These are phyloP conservation scores for Megalops atlanticus DNA, from an alignment of 2,113 vertebrate genomes.

Conservation along the genomic window DNA sequence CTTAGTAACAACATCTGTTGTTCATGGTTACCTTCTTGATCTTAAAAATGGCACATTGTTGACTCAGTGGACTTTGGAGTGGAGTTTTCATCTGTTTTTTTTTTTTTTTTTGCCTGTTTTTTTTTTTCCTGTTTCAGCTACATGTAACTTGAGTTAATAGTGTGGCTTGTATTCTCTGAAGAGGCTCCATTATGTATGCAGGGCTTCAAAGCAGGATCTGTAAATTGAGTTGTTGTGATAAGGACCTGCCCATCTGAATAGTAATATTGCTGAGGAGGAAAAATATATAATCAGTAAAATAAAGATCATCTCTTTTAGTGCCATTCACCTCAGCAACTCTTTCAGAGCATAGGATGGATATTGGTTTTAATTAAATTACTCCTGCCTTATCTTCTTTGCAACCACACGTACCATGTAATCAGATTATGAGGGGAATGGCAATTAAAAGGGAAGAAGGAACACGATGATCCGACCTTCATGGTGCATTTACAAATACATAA, in stretches of 20 bases:
- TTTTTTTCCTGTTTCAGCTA: background rate
- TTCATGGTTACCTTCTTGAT: constrained; percentile 8
- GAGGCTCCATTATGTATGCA: background rate
- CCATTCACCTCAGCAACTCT: constrained; percentile 18
- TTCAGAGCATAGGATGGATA: constrained; percentile 30
- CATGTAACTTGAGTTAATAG: background rate
- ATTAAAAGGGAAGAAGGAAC: constrained; percentile 50
- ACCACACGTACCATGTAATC: constrained; percentile 46
- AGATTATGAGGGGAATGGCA: constrained; percentile 47
- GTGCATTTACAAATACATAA: constrained; percentile 37
- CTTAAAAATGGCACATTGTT: background rate
- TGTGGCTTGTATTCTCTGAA: background rate
- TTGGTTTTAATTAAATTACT: constrained; percentile 52
- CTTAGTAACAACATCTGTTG: constrained; percentile 18
- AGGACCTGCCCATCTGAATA: background rate
- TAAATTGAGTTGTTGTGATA: constrained; percentile 14
- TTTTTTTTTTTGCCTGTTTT: background rate
- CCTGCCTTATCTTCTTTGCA: constrained; percentile 43
- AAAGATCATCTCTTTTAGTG: constrained; percentile 6
- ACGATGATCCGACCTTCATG: constrained; percentile 50
- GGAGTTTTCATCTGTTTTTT: background rate
- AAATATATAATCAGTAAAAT: constrained; percentile 20
- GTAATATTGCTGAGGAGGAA: background rate
- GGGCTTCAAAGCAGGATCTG: background rate
- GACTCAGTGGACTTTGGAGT: background rate